These are phyloP conservation scores for Leucoraja ocellata DNA, from an alignment of 2,797 vertebrate species.

Conservation along the genomic window DNA sequence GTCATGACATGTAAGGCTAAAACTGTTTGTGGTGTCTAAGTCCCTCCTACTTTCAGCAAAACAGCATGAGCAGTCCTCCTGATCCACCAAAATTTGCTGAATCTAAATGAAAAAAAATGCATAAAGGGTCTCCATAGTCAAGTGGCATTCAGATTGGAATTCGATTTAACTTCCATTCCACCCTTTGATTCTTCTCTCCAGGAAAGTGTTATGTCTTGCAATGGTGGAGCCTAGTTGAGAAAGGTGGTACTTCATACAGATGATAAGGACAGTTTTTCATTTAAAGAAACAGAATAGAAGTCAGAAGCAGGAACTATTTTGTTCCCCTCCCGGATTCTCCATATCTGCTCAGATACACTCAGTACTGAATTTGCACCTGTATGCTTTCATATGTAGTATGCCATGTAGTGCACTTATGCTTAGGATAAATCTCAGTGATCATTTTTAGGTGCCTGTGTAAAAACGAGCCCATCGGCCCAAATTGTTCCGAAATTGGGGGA, in stretches of 20 bases:
- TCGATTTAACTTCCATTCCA: neutral
- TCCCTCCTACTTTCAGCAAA: neutral
- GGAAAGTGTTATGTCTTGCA: neutral
- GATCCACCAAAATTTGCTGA: neutral
- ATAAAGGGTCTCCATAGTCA: neutral
- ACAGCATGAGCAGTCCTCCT: neutral
- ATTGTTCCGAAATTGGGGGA: too few species aligned
- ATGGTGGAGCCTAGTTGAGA: neutral
- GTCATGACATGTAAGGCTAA: constrained; percentile 4
- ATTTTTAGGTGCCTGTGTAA: neutral
- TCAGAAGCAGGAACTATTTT: neutral
- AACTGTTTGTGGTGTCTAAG: neutral
- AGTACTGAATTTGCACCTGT: neutral
- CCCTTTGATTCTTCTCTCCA: neutral
- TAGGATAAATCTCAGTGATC: neutral
- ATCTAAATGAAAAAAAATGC: neutral
- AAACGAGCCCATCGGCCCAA: too few species aligned
- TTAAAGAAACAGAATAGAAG: too few species aligned
- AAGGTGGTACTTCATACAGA: neutral
- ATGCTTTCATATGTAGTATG: neutral
- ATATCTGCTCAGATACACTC: neutral
- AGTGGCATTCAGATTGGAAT: neutral
- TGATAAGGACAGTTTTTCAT: neutral
- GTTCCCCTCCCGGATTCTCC: neutral
- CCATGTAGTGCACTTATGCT: neutral